Base-by-base conservation (phyloP, 2,888 invertebrate species). In the Chloromyia formosa region DNA sequence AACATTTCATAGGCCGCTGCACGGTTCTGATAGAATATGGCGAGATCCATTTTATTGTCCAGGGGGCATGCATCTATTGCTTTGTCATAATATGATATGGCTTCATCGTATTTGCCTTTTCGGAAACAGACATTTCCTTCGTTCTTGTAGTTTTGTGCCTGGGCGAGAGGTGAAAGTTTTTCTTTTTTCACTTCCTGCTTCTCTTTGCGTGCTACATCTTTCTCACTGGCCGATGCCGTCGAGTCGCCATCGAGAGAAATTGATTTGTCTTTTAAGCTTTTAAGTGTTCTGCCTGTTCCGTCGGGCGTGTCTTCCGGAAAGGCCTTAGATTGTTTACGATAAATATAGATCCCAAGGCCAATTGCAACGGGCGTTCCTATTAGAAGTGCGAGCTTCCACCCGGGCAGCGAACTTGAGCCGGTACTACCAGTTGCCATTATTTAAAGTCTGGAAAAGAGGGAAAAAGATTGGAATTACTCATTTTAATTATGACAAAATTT, bases 1-100 rank as follows among this genome's bases (percentile, higher is more conserved):
- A 96, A 87, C 84, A 96, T 94, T 84, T 97, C 97, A 84, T 95
- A 95, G 58, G 96, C 94, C 16, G 97, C 98, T 12, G 97, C 98
- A 80, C 97, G 91, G 83, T 98, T 98, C 84, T 98, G 98, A 84
- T 96, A 96, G 85, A 95, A 96, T 16, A 95, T 96, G 0, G 97
- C 92, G 74, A 96, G 86, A 79, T 94, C 95, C 0, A 89, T 88
- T 27, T 87, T 87, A 79, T 92, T 90, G 74, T 93, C 89, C 77
- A 88, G 86, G 0, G 95, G 93, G 81, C 97, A 97, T 42, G 93
- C 88, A 80, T 96, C 94, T 73, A 99, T 98, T 0, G 98, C 98
- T 86, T 94, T 93, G 80, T 94, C 93, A 83, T 99, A 99, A 80
- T 92, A 90, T 42, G 88, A 85, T 76, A 97, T 94, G 14, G 98